Evolutionary conservation across 2,797 vertebrate species (phyloP).

Genomic region (Peromyscus attwateri): DNA sequence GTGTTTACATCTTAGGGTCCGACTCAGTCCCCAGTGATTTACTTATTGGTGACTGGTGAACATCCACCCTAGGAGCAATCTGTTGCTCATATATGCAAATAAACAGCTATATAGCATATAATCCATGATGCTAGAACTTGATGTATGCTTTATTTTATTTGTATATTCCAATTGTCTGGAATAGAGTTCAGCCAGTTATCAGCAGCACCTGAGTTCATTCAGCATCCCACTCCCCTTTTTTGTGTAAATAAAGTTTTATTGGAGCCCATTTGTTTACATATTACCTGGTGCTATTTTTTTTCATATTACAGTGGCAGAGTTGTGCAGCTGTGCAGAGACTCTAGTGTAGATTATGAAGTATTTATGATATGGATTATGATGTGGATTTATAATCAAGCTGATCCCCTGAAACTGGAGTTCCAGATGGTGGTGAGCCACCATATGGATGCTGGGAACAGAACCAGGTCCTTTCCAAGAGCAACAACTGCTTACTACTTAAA

Average conservation of each 20-base stretch:
- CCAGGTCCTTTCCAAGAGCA: not conserved
- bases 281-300: not conserved
- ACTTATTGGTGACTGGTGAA: not conserved
- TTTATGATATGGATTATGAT: not conserved
- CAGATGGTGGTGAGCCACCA: too few species aligned
- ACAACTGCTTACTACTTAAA: not conserved
- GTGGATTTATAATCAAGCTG: not conserved
- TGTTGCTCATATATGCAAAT: not conserved
- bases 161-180: not conserved
- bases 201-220: not conserved
- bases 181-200: not conserved
- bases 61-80: not conserved
- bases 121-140: not conserved
- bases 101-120: not conserved
- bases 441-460: not conserved
- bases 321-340: not conserved
- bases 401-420: not conserved
- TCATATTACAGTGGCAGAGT: not conserved
- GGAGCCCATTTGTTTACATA: not conserved
- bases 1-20: not conserved
- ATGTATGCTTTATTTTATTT: slow-evolving; percentile 9
- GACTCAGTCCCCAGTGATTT: not conserved
- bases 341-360: not conserved
- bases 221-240: not conserved
- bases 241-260: slow-evolving; percentile 52